These are phyloP conservation scores for Cheilosia scutellata DNA, from an alignment of 2,888 invertebrate genomes.

Conservation along the genomic window DNA sequence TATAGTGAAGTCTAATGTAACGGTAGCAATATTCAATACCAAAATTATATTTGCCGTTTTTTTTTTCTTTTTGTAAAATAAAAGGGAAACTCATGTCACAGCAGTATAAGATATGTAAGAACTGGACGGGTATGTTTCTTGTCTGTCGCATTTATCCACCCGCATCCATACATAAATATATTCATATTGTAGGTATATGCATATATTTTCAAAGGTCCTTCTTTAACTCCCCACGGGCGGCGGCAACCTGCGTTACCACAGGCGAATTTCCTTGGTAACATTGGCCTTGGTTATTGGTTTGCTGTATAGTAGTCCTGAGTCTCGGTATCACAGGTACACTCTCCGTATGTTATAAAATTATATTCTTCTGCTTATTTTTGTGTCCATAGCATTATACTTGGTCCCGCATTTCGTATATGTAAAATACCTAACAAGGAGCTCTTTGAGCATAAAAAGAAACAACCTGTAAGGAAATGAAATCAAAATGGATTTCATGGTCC, in stretches of 20 bases:
- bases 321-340: slow-evolving; percentile 54
- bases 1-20: slow-evolving; percentile 40
- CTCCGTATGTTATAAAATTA: slow-evolving; percentile 72
- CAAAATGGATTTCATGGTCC: slow-evolving; percentile 80
- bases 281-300: slow-evolving; percentile 71
- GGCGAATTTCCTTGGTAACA: slow-evolving; percentile 72
- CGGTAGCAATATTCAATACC: slow-evolving; percentile 48
- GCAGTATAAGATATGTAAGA: slow-evolving; percentile 3
- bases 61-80: slow-evolving; percentile 54
- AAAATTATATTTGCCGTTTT: slow-evolving; percentile 17
- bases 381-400: slow-evolving; percentile 54
- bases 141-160: slow-evolving; percentile 44
- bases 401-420: slow-evolving; percentile 55
- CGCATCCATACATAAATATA: slow-evolving; percentile 3
- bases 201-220: slow-evolving; percentile 66
- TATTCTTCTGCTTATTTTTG: slow-evolving; percentile 44
- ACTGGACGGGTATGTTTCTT: slow-evolving; percentile 62
- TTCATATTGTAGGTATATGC: slow-evolving; percentile 39
- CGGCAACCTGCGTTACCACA: slow-evolving; percentile 74
- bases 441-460: slow-evolving; percentile 73
- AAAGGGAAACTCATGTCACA: slow-evolving; percentile 54
- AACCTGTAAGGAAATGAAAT: slow-evolving; percentile 78
- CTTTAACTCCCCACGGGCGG: slow-evolving; percentile 67
- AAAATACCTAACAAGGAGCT: slow-evolving; percentile 73
- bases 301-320: slow-evolving; percentile 11